Percentiles rank a stretch among this genome's conserved stretches.
Evolutionary conservation across 2,113 vertebrate species (phyloP).

Genomic region (Rutilus rutilus): DNA sequence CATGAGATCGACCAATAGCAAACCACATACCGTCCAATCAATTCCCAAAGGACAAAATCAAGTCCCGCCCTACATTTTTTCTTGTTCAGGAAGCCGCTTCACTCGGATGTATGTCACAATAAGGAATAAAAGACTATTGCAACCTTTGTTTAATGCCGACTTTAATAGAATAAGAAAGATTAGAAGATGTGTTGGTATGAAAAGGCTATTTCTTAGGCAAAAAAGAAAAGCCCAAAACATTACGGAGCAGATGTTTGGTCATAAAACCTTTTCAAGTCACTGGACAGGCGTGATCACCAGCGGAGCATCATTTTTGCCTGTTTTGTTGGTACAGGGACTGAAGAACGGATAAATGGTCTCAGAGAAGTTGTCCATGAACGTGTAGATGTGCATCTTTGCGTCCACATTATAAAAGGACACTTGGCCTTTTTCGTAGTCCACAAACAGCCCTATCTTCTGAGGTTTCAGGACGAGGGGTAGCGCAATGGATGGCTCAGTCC

Average conservation of each 20-base stretch:
- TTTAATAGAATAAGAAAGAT: no score
- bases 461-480: slow-evolving; percentile 54
- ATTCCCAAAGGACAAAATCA: no score
- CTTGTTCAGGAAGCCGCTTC: no score
- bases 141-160: no score
- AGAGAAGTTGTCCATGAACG: slow-evolving; percentile 48
- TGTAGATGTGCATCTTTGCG: slow-evolving; percentile 34
- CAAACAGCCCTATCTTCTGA: slow-evolving; percentile 65
- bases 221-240: no score
- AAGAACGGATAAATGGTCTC: slow-evolving; percentile 65
- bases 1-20: no score
- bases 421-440: slow-evolving; percentile 70
- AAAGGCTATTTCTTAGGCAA: background rate
- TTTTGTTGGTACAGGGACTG: slow-evolving; percentile 60
- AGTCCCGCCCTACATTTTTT: no score
- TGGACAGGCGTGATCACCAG: slow-evolving; percentile 53
- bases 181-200: background rate
- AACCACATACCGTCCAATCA: no score
- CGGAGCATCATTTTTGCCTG: slow-evolving; percentile 39
- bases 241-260: background rate
- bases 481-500: slow-evolving; percentile 60
- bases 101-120: no score
- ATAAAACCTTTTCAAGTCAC: background rate
- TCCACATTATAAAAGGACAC: slow-evolving; percentile 59
- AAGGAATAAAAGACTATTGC: no score